phyloP scores from a whole-genome alignment of 2,113 vertebrate genomes.

The Gymnogyps californianus region DNA sequence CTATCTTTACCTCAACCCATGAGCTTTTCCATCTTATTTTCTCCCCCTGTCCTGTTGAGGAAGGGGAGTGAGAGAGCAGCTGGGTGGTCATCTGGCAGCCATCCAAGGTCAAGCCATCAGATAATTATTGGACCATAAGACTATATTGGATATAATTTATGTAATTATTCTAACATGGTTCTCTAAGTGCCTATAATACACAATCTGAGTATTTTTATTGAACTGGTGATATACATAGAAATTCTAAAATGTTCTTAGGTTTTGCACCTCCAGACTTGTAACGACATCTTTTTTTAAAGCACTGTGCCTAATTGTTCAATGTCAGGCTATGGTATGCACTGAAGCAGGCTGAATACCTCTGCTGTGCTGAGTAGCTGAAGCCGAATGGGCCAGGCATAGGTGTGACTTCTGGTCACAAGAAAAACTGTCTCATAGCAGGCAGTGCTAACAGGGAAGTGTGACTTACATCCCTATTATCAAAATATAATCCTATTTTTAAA shows the following conservation, averaged over 20 bases:
- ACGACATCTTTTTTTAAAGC: background rate
- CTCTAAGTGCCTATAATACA: background rate
- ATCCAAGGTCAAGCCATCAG: background rate
- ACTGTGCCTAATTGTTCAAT: background rate
- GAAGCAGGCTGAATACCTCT: background rate
- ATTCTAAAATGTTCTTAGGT: background rate
- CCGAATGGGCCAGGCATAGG: too few species aligned
- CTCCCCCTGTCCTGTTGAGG: background rate
- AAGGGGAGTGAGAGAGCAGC: background rate
- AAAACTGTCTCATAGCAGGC: background rate
- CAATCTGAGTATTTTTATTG: background rate
- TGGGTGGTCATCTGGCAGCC: background rate
- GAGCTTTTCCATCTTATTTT: background rate
- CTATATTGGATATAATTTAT: background rate
- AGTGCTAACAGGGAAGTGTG: background rate
- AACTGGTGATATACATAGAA: background rate
- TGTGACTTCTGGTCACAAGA: background rate
- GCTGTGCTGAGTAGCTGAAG: background rate
- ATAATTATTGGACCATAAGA: background rate
- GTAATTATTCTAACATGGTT: background rate
- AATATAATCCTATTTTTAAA: background rate
- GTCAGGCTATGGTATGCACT: background rate
- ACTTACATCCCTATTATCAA: background rate
- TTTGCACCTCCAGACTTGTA: background rate
- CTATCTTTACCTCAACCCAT: rapidly evolving